Evolutionary conservation across 1,140 invertebrate genomes (phyloP).

Genomic region (Whitmania pigra): DNA sequence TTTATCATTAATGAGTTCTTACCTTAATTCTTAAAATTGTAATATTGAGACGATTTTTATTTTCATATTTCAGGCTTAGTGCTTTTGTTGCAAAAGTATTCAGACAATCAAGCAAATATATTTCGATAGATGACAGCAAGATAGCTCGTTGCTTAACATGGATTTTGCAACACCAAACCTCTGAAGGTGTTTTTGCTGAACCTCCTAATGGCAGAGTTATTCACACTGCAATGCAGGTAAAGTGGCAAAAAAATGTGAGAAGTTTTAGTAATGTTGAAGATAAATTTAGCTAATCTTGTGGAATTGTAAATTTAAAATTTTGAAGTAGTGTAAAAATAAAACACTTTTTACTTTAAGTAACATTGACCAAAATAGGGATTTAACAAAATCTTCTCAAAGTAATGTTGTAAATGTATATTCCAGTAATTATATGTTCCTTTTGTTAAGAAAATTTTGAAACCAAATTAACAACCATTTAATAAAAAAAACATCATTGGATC

Average conservation of each 20-base stretch:
- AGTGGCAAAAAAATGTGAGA: no score
- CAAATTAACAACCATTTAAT: no score
- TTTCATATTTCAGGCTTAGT: constrained; percentile 55
- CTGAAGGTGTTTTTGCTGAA: constrained; percentile 7
- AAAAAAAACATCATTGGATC: no score
- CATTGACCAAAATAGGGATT: no score
- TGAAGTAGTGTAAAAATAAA: no score
- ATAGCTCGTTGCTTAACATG: constrained; percentile 63
- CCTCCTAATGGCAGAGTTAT: constrained; percentile 10
- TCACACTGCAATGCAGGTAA: constrained; percentile 15
- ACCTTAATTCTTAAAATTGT: neutral
- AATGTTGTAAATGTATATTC: no score
- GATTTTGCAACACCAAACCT: constrained; percentile 30
- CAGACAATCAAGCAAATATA: constrained; percentile 64
- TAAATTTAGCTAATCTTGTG: constrained; percentile 49
- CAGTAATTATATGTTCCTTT: no score
- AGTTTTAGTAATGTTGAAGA: neutral
- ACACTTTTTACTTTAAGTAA: no score
- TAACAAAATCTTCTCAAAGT: no score
- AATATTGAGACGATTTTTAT: neutral
- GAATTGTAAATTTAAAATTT: constrained; percentile 56
- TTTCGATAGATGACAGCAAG: constrained; percentile 60
- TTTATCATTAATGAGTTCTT: no score
- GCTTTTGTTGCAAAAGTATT: constrained; percentile 81
- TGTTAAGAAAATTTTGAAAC: no score